A percentile compares a stretch with the other conserved stretches of the same genome.
Evolutionary conservation across 2,797 vertebrate genomes (phyloP).

Genomic region (Sebastes hubbsi): DNA sequence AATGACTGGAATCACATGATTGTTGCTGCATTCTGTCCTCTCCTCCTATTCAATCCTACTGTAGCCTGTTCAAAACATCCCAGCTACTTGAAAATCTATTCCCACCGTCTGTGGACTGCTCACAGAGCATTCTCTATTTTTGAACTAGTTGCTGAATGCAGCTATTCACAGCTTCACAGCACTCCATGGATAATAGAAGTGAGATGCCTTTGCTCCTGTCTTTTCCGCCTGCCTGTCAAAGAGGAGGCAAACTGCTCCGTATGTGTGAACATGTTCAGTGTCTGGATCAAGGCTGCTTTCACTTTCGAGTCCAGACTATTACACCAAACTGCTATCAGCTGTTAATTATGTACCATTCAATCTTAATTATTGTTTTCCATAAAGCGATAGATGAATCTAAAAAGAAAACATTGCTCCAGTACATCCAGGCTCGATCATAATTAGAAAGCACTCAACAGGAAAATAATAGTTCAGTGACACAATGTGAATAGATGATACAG

Average conservation of each 20-base stretch:
- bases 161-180: constrained; percentile 52
- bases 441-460: constrained; percentile 57
- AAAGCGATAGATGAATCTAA: constrained; percentile 18
- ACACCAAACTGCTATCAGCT: constrained; percentile 6
- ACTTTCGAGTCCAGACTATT: neutral
- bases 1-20: constrained; percentile 17
- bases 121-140: constrained; percentile 49
- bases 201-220: constrained; percentile 29
- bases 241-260: constrained; percentile 29
- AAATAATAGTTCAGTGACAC: constrained; percentile 48
- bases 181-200: constrained; percentile 50
- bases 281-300: constrained; percentile 4
- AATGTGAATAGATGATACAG: constrained; percentile 42
- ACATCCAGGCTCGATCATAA: constrained; percentile 33
- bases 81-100: constrained; percentile 40
- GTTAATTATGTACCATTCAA: constrained; percentile 21
- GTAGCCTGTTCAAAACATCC: constrained; percentile 36
- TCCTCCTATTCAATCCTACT: constrained; percentile 6
- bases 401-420: constrained; percentile 12
- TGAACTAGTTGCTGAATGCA: constrained; percentile 56
- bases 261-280: neutral
- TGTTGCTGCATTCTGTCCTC: neutral
- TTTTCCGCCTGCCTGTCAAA: constrained; percentile 37
- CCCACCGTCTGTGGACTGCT: constrained; percentile 30
- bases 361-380: constrained; percentile 40